phyloP scores from a whole-genome alignment of 2,888 invertebrate species.

The Theretra japonica region DNA sequence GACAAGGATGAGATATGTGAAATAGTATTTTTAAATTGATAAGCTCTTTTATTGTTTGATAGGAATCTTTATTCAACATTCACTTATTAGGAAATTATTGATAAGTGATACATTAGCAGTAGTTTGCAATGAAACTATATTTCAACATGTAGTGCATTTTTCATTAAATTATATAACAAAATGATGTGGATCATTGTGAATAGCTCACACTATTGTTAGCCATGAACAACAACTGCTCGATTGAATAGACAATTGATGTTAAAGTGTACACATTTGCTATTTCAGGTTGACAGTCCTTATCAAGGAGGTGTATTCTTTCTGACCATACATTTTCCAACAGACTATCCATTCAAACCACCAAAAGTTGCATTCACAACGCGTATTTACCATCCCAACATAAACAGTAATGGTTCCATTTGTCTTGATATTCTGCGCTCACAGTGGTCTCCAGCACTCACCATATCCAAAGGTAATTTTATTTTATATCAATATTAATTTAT shows the following conservation, averaged over 20 bases:
- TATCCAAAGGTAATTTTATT: constrained; percentile 95
- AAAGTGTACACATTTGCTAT: constrained; percentile 44
- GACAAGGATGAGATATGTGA: background rate
- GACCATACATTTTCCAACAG: constrained; percentile 99
- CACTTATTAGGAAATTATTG: background rate
- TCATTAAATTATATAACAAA: background rate
- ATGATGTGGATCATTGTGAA: background rate
- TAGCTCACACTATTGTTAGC: background rate
- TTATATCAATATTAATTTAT: constrained; percentile 30
- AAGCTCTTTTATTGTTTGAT: constrained; percentile 12
- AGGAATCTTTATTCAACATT: background rate
- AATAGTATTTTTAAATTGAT: background rate
- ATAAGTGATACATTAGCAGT: background rate
- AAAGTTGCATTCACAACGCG: constrained; percentile 99
- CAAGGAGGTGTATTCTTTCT: constrained; percentile 99
- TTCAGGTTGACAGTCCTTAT: constrained; percentile 99
- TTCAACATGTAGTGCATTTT: background rate
- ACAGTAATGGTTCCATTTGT: constrained; percentile 99
- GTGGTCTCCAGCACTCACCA: constrained; percentile 99
- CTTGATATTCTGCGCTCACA: constrained; percentile 99
- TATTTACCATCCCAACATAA: constrained; percentile 99
- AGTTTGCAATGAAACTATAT: background rate
- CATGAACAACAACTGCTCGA: background rate
- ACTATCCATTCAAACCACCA: constrained; percentile 99
- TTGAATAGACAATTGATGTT: constrained; percentile 11